Evolutionary conservation across 2,113 vertebrate species (phyloP).

Genomic region (Festucalex cinctus): DNA sequence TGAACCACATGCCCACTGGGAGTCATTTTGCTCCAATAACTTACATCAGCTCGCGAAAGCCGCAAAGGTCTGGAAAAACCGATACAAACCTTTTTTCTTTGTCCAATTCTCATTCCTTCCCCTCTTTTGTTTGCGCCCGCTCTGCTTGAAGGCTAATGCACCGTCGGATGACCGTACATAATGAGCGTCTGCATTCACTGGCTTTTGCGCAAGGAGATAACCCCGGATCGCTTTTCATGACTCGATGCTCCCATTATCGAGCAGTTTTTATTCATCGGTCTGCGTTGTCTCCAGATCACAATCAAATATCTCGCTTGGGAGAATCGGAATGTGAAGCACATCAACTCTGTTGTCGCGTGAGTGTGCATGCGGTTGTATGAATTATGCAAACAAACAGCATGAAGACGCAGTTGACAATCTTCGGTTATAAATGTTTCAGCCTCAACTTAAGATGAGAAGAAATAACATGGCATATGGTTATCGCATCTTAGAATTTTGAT

Average conservation of each 20-base stretch:
- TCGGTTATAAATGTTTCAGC: constrained; percentile 31
- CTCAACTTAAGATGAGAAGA: constrained; percentile 15
- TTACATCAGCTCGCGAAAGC: constrained; percentile 18
- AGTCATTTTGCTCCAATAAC: constrained; percentile 31
- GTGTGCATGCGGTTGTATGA: constrained; percentile 18
- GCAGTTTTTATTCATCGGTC: constrained; percentile 45
- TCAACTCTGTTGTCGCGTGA: constrained; percentile 4
- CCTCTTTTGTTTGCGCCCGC: constrained; percentile 39
- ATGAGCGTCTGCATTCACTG: constrained; percentile 49
- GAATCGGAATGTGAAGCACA: constrained; percentile 26
- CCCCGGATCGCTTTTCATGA: constrained; percentile 56
- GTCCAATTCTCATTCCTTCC: constrained; percentile 34
- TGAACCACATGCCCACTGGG: not conserved
- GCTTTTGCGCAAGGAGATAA: constrained; percentile 40
- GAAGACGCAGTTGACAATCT: constrained; percentile 34
- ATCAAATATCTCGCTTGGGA: constrained; percentile 51
- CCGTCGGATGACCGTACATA: constrained; percentile 46
- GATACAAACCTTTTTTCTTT: constrained; percentile 31
- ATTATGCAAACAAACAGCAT: constrained; percentile 34
- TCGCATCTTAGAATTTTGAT: too few species aligned
- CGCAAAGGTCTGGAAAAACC: constrained; percentile 26
- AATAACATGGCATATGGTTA: constrained; percentile 49
- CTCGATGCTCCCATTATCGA: constrained; percentile 57
- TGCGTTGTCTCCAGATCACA: constrained; percentile 43
- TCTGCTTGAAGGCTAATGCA: constrained; percentile 49